These are phyloP conservation scores for Hylia prasina DNA, from an alignment of 2,113 vertebrate genomes.

Conservation along the genomic window DNA sequence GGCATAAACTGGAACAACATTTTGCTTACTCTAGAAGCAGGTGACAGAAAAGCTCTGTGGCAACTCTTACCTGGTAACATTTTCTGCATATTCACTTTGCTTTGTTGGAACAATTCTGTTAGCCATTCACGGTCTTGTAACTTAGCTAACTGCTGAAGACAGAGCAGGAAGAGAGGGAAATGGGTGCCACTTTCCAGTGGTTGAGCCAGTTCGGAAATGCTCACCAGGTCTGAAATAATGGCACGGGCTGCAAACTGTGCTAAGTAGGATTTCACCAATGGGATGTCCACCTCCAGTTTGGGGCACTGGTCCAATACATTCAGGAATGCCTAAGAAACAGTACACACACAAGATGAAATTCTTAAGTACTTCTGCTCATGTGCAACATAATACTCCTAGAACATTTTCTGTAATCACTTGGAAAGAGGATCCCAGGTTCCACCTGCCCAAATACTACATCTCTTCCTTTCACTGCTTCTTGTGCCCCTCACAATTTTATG, in stretches of 20 bases:
- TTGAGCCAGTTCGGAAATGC: conserved; percentile 93
- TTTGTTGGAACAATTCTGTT: conserved; percentile 95
- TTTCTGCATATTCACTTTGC: conserved; percentile 99
- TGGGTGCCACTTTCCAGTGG: conserved; percentile 97
- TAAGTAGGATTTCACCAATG: conserved; percentile 97
- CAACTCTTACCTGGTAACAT: conserved; percentile 92
- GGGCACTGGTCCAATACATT: conserved; percentile 96
- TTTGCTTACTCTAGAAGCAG: neutral
- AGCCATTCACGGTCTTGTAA: conserved; percentile 96
- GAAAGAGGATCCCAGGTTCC: neutral
- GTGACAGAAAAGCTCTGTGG: neutral
- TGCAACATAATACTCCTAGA: accelerated
- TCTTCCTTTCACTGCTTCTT: neutral
- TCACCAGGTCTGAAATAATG: conserved; percentile 93
- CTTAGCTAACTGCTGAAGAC: conserved; percentile 95
- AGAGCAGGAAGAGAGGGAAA: conserved; percentile 98
- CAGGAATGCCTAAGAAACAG: conserved; percentile 83
- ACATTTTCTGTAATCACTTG: neutral
- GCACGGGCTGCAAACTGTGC: conserved; percentile 96
- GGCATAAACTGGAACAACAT: neutral
- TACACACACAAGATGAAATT: neutral
- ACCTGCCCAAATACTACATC: neutral
- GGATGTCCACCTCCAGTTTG: conserved; percentile 94
- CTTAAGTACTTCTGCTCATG: accelerated
- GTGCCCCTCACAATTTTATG: accelerated